Percentiles rank a stretch among this genome's conserved stretches.
Evolutionary conservation across 2,797 vertebrate species (phyloP).

Genomic region (Falco rusticolus): DNA sequence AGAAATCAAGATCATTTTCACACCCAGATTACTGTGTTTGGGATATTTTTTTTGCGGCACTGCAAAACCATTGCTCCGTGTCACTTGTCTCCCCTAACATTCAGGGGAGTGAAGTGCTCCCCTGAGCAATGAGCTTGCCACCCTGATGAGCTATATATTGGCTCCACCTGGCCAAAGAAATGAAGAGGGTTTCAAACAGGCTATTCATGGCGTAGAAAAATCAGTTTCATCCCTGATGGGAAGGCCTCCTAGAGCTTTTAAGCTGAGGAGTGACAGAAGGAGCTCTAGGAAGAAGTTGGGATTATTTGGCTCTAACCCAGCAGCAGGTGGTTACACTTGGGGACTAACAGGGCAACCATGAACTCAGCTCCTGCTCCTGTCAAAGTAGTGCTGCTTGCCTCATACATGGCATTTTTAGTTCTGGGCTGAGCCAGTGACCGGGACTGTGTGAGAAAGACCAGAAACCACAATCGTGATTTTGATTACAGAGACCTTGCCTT

Average conservation of each 20-base stretch:
- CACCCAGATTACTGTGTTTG: not conserved
- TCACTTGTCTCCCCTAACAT: not conserved
- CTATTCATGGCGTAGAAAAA: not conserved
- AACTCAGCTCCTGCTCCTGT: not conserved
- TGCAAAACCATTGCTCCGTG: not conserved
- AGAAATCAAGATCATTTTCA: conserved; percentile 3
- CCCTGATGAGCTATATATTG: not conserved
- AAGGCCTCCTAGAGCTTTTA: not conserved
- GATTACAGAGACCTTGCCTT: not conserved
- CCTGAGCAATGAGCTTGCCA: not conserved
- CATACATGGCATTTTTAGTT: not conserved
- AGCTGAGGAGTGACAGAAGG: not conserved
- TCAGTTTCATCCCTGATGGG: not conserved
- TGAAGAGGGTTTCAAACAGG: not conserved
- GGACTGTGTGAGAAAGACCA: not conserved
- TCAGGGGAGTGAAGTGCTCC: not conserved
- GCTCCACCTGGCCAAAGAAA: not conserved
- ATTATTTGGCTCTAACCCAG: not conserved
- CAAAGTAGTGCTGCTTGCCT: not conserved
- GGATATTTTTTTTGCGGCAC: not conserved
- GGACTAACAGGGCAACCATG: not conserved
- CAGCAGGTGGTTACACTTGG: not conserved
- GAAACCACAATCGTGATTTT: not conserved
- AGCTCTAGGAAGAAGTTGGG: not conserved
- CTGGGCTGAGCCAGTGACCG: not conserved